Base-by-base conservation (phyloP, 2,888 invertebrate species). In the Gryllus longicercus region DNA sequence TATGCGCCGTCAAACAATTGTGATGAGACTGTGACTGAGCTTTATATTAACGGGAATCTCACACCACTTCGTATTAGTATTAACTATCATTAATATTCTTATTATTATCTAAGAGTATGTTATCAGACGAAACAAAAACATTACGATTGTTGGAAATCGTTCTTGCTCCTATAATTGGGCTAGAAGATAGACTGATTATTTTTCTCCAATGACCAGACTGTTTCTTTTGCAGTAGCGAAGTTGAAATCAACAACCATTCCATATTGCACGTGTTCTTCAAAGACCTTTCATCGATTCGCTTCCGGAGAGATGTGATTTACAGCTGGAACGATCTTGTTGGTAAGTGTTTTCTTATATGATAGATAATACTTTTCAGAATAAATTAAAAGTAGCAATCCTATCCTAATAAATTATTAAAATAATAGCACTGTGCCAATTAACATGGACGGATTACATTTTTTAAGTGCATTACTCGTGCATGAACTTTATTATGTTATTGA, bases 261-360 rank as follows among this genome's bases (percentile, higher is more conserved):
- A 82, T 82, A 18, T 79, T 82, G 21, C 82, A 82, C 23, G 82
- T 82, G 2, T 82, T 81, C 80, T 82, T 82, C 81, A 82, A 82
- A 77, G 82, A 82, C 14, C 78, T 82, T 18, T 82, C 82, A 0
- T 79, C 82, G 18, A 11, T 82, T 14, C 75, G 81, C n/a, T 82
- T 82, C 75, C 79, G 82, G 12, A 74, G 82, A 77, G 82, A 82
- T 74, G 81, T 82, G 14, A 79, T 82, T 18, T 82, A 82, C 80
- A 81, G 81, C 38, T 82, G 82, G 82, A 82, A 82, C 38, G 82
- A 82, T 79, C 78, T 82, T 3, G 79, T 82, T 2, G 82, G 82
- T 82, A 51, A 79, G 81, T 78, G 8, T 1, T 63, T 18, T 63
- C n/a, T 63, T 63, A 8, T 0, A 63, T 63, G 63, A 5, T 16